These are phyloP conservation scores for Xylota segnis DNA, from an alignment of 2,888 invertebrate species.

Conservation along the genomic window DNA sequence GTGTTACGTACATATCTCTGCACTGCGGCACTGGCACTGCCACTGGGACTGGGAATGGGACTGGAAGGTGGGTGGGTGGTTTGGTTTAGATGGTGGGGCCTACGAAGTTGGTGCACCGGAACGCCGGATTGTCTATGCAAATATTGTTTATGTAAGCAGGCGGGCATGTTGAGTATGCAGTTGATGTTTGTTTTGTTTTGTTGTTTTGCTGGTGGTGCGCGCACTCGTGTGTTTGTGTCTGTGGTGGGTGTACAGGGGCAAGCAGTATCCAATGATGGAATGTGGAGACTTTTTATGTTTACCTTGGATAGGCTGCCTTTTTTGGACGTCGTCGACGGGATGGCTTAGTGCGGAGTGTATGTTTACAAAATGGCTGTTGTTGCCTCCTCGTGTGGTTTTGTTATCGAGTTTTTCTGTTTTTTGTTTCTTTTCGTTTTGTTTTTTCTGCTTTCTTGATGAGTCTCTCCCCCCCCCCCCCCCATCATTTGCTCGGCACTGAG, in stretches of 20 bases:
- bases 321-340: conserved; percentile 47
- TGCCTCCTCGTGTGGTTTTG: conserved; percentile 71
- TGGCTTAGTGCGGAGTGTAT: conserved; percentile 66
- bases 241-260: conserved; percentile 53
- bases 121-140: conserved; percentile 68
- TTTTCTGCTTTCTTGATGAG: conserved; percentile 45
- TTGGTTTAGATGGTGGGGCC: conserved; percentile 37
- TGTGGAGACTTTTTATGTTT: conserved; percentile 76
- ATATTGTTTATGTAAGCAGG: conserved; percentile 61
- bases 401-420: conserved; percentile 59
- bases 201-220: conserved; percentile 62
- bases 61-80: conserved; percentile 33
- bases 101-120: conserved; percentile 51
- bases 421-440: too few relatives aligned
- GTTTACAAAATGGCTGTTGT: conserved; percentile 77
- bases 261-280: conserved; percentile 70
- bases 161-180: conserved; percentile 41
- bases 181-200: conserved; percentile 66
- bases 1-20: conserved; percentile 53
- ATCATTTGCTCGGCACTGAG: neutral
- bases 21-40: conserved; percentile 57
- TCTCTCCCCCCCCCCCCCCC: too few relatives aligned
- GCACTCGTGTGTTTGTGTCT: conserved; percentile 42
- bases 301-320: conserved; percentile 75
- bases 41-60: conserved; percentile 6